Base-by-base conservation (phyloP, 2,797 vertebrate genomes). In the Falco rusticolus region DNA sequence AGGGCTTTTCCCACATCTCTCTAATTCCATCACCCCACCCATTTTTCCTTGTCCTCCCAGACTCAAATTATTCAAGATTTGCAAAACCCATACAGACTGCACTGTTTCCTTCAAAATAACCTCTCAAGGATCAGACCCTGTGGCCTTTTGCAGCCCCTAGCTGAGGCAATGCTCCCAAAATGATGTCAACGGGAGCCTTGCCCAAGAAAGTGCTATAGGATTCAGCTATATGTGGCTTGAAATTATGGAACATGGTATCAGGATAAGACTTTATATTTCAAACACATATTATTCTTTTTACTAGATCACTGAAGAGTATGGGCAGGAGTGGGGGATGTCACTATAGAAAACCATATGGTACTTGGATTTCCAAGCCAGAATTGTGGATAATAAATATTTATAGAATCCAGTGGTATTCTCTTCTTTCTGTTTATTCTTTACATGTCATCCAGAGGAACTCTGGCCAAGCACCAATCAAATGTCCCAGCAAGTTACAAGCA, bases 381-480 rank as follows among this genome's bases (percentile, higher is more conserved):
- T 37, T 66, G 22, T 82, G 69, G 34, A 84, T 70, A 90, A 69
- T 91, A 93, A 96, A 90, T 94, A 87, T 94, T 94, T 93, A 94
- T 24, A 91, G 76, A 88, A 94, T 88, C 54, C 54, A 90, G 59
- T 45, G 69, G 87, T 84, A 94, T 47, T 94, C 78, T 93, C 53
- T 83, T 77, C 57, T 92, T 94, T 97, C 95, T 96, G 79, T 86
- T 96, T 97, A 94, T 79, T 75, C 91, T 71, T 92, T 74, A 78
- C 41, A 39, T 91, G 69, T 90, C 82, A 94, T 87, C 65, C 64
- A 88, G 69, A 91, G 84, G 75, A 95, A 88, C 76, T 92, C 57
- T 76, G 83, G 76, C 82, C 82, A 86, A 90, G 76, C 34, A 90
- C 80, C 76, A 87, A 60, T 50, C 66, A 91, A 95, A 85, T 34